Evolutionary conservation across 2,888 invertebrate genomes (phyloP), one percentile per base, ranked within the genome.

Genomic region (Lobophora halterata): DNA sequence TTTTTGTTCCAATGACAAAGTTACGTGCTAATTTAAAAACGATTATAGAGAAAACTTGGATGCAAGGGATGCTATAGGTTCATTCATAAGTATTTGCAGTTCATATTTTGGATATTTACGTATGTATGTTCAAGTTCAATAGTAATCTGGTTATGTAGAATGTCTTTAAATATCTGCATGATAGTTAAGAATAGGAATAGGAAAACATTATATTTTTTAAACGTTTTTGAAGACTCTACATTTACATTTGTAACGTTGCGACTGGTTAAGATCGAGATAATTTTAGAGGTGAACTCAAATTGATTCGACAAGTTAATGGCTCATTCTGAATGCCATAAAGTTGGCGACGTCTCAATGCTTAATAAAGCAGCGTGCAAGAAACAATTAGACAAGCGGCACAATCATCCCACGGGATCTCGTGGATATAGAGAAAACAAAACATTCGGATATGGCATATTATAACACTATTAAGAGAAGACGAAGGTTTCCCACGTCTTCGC

Each of bases 301-400:
- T 77, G 81, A 85, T 83, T 80, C 79, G 78, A 82, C 81, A 78
- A 75, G 67, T 81, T 85, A 82, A 86, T 80, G 83, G 76, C 74
- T 81, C 80, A 77, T 83, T 85, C 72, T 66, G 77, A 77, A 71
- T 80, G 79, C 83, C 83, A 75, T 87, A 87, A 86, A 87, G 75
- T 79, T 70, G 72, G 68, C 66, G 72, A 71, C 68, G 75, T 72
- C 77, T 80, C 77, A 77, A 81, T 78, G 81, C 81, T 85, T 85
- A 85, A 86, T 85, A 85, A 80, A 80, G 74, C 75, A 71, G 76
- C 77, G 74, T 77, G 86, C 82, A 79, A 86, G 86, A 85, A 85
- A 86, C 86, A 86, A 86, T 87, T 85, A 87, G 79, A 85, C 81
- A 75, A 65, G 78, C 71, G 76, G 76, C 70, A 78, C 78, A 80